Evolutionary conservation across 1,140 invertebrate genomes (phyloP), one percentile per base, ranked within the genome.

Genomic region (Hesperophylax magnus): DNA sequence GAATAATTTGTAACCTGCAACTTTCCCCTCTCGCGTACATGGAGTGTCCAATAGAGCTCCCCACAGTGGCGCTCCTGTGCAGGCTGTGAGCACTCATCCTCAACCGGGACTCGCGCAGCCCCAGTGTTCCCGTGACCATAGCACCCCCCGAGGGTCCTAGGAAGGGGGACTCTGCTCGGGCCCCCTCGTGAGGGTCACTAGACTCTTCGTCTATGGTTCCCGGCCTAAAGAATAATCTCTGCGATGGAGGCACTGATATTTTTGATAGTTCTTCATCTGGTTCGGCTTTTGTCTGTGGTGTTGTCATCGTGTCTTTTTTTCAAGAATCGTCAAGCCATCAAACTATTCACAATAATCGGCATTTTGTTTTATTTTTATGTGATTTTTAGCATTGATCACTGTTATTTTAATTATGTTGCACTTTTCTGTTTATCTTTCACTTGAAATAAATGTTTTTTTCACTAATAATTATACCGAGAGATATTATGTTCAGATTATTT

Each of bases 121-220:
- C 85, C 34, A 88, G 86, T 4, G 8, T 8, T 8, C 34, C 34
- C 3, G 34, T 39, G 3, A 39, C 34, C 34, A 39, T 4, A 1
- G 7, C 34, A 0, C 85, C 86, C 80, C 84, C 14, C 79, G 85
- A 22, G 52, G 47, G 11, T 7, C 18, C 15, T 22, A 77, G 82
- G 86, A 89, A 88, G 0, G 89, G 89, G 0, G 88, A 87, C 75
- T 90, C 89, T 8, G 87, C 85, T 78, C 88, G 85, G 1, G 88
- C 87, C 56, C 86, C 87, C 6, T 90, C 89, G 34, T 87, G 87
- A 0, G 86, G 88, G 75, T 89, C 90, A 7, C 80, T 81, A 17
- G 89, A 89, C 8, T 89, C 90, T 34, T 90, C 89, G 56, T 91
- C 89, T 65, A 89, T 89, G n/a, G 86, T 86, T 3, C 89, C 89